A percentile compares a stretch with the other conserved stretches of the same genome.
phyloP scores from a whole-genome alignment of 2,113 vertebrate genomes.

The Xenopus laevis region DNA sequence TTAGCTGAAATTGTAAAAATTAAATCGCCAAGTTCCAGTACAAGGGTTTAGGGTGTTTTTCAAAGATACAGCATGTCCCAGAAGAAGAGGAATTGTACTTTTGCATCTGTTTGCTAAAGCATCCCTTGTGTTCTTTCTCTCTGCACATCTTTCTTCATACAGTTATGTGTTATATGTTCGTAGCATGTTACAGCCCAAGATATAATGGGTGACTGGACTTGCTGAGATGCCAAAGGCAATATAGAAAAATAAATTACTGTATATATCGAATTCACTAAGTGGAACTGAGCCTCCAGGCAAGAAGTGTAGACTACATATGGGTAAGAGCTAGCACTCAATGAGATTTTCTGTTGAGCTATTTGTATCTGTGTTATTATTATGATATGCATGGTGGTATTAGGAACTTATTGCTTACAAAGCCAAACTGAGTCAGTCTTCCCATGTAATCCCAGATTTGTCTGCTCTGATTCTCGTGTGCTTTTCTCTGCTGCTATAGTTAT shows the following conservation, averaged over 20 bases:
- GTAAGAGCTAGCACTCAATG: background rate
- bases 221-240: too few relatives aligned
- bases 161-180: too few relatives aligned
- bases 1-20: too few relatives aligned
- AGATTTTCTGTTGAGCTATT: conserved; percentile 6
- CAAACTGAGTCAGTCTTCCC: conserved; percentile 1
- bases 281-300: conserved; percentile 4
- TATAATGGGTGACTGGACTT: too few relatives aligned
- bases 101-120: too few relatives aligned
- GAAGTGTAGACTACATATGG: background rate
- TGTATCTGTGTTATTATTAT: conserved; percentile 6
- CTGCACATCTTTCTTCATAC: too few relatives aligned
- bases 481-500: background rate
- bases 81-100: too few relatives aligned
- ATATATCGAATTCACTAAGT: background rate
- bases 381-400: conserved; percentile 21
- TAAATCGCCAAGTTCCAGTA: too few relatives aligned
- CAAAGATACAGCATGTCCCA: too few relatives aligned
- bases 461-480: background rate
- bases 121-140: background rate
- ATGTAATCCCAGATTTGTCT: background rate
- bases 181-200: too few relatives aligned
- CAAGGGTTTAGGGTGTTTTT: too few relatives aligned
- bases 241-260: background rate
- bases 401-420: conserved; percentile 7